Conservation (phyloP, 2,113 vertebrate genomes). For the Ophiodon elongatus region DNA sequence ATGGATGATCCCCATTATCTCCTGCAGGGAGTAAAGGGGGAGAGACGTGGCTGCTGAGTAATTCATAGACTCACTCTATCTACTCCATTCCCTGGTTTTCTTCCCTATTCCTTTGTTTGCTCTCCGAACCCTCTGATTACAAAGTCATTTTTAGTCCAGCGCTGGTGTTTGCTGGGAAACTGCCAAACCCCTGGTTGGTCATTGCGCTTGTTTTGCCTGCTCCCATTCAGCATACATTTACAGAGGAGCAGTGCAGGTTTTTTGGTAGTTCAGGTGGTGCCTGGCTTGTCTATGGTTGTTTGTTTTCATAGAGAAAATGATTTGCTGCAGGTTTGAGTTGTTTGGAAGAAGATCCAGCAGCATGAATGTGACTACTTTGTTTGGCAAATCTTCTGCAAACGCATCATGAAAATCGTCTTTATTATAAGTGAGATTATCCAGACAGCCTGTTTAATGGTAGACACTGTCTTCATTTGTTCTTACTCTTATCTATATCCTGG, state of each 20-base stretch:
- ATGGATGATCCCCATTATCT: constrained; percentile 77
- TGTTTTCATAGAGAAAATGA: neutral
- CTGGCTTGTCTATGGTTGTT: constrained; percentile 20
- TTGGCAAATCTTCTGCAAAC: neutral
- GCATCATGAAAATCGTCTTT: neutral
- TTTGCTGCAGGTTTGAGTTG: constrained; percentile 2
- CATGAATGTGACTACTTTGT: neutral
- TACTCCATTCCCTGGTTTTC: constrained; percentile 56
- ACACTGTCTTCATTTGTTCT: constrained; percentile 13
- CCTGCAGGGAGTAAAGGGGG: constrained; percentile 60
- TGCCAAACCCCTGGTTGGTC: constrained; percentile 56
- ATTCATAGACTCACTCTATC: constrained; percentile 70
- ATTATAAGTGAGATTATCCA: neutral
- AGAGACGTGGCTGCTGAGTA: constrained; percentile 66
- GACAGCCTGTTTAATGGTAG: neutral
- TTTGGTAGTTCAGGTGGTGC: constrained; percentile 5
- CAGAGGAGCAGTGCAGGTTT: constrained; percentile 24
- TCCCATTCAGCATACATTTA: constrained; percentile 65
- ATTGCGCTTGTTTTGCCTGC: constrained; percentile 47
- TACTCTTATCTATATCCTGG: constrained; percentile 14
- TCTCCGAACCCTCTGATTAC: constrained; percentile 72
- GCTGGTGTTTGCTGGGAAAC: constrained; percentile 61
- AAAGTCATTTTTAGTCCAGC: constrained; percentile 66
- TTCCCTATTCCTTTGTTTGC: constrained; percentile 62
- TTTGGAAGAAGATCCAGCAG: constrained; percentile 19